A percentile compares a stretch with the other conserved stretches of the same genome.
phyloP scores from a whole-genome alignment of 2,113 vertebrate genomes.

The Mustelus asterias region DNA sequence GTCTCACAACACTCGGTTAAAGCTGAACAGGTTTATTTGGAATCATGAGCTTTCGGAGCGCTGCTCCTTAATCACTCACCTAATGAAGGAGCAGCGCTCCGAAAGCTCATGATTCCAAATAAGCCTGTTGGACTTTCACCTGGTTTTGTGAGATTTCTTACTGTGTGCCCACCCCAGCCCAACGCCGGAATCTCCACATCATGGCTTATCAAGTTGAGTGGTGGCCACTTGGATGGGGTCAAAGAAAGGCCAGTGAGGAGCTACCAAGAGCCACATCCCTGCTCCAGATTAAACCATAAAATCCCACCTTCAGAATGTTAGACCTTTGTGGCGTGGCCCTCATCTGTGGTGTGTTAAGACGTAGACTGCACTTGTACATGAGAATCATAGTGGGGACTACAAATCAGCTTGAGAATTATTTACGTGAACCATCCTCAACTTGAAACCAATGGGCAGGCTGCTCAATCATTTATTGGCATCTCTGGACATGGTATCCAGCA shows the following conservation, averaged over 20 bases:
- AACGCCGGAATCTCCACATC: neutral
- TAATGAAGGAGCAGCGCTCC: no score
- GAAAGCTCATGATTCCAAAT: no score
- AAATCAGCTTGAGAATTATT: neutral
- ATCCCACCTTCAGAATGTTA: neutral
- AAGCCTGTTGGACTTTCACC: no score
- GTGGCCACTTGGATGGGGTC: neutral
- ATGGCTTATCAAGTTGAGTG: neutral
- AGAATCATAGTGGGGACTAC: neutral
- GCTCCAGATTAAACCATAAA: neutral
- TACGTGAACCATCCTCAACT: neutral
- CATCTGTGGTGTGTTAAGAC: neutral
- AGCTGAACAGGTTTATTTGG: no score
- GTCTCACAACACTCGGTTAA: no score
- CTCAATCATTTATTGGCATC: neutral
- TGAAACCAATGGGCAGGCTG: neutral
- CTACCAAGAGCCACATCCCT: neutral
- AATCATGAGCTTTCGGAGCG: no score
- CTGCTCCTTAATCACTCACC: no score
- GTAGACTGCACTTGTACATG: neutral
- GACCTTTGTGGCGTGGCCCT: neutral
- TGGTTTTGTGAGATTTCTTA: no score
- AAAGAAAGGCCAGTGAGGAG: neutral
- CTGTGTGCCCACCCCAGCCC: no score
- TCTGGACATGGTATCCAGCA: neutral